Base-by-base conservation (phyloP, 2,113 vertebrate genomes). In the Centropus unirufus region DNA sequence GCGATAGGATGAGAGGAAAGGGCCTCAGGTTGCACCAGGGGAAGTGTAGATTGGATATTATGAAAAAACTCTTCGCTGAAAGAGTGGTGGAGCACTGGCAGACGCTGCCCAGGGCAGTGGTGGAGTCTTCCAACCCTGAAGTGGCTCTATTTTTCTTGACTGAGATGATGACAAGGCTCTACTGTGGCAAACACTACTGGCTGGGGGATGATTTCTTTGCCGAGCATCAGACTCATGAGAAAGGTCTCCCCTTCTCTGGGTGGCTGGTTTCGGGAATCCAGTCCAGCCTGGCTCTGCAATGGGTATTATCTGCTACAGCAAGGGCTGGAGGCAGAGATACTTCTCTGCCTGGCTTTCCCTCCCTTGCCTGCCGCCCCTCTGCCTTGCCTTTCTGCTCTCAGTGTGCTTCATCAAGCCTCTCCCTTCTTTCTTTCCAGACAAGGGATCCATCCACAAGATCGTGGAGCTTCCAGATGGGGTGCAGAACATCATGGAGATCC, bases 361-460 rank as follows among this genome's bases (percentile, higher is more conserved):
- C 17, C 22, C 15, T 20, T 49, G 58, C 72, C 54, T 21, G 14
- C 58, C 44, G 52, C 20, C 55, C 61, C 51, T 9, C 46, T 73
- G 36, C 75, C 15, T 36, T 27, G 34, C 47, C 54, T 36, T 36
- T 30, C 61, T 6, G 11, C 26, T 67, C 32, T 40, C 58, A 10
- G 46, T 6, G 0, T 15, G 19, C 39, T 83, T 42, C n/a, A 73
- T 39, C 17, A 0, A 34, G 11, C 12, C 58, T 77, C 34, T 79
- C 30, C 26, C 12, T 39, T 46, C 77, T 80, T 84, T 72, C 55
- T 76, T 9, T 46, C 30, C 59, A 98, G 98, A 98, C 90, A 98
- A 92, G 44, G 98, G 98, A 13, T 98, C 97, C 75, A 97, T 98
- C 88, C 98, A 98, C 89, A 98, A 98, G 86, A 93, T 98, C 6